Percentiles rank a stretch among this genome's conserved stretches.
These are phyloP conservation scores for Apoda limacodes DNA, from an alignment of 2,888 invertebrate species.

Conservation along the genomic window DNA sequence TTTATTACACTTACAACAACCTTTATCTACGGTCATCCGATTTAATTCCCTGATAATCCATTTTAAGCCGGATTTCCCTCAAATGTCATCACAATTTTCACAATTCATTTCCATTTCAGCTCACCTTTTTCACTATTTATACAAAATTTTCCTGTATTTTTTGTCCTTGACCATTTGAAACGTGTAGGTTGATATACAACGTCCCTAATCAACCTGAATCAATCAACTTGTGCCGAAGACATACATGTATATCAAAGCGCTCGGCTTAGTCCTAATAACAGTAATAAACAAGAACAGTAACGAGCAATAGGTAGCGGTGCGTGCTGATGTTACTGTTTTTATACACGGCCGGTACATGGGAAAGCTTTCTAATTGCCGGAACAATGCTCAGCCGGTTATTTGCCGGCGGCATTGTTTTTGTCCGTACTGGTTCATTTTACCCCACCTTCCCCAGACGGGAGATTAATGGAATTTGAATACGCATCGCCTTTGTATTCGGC, in stretches of 20 bases:
- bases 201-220: no score
- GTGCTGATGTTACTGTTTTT: conserved; percentile 69
- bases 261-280: conserved; percentile 65
- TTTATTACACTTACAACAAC: no score
- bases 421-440: conserved; percentile 67
- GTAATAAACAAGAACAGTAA: conserved; percentile 68
- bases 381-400: conserved; percentile 70
- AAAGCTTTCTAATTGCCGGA: conserved; percentile 72
- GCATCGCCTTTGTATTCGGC: conserved; percentile 67
- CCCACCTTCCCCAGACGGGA: conserved; percentile 60
- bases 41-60: conserved; percentile 40
- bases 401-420: conserved; percentile 70
- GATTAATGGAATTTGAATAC: conserved; percentile 71
- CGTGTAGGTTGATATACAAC: no score
- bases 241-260: conserved; percentile 48
- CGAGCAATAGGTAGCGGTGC: conserved; percentile 68
- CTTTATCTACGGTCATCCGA: conserved; percentile 39
- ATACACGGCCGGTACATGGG: conserved; percentile 69
- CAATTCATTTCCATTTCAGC: no score
- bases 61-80: conserved; percentile 38
- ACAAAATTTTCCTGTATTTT: no score
- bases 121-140: no score
- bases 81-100: no score
- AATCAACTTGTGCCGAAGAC: conserved; percentile 50
- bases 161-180: no score